Conservation (phyloP, 2,113 vertebrate species). For the Notarius lentiginosus region DNA sequence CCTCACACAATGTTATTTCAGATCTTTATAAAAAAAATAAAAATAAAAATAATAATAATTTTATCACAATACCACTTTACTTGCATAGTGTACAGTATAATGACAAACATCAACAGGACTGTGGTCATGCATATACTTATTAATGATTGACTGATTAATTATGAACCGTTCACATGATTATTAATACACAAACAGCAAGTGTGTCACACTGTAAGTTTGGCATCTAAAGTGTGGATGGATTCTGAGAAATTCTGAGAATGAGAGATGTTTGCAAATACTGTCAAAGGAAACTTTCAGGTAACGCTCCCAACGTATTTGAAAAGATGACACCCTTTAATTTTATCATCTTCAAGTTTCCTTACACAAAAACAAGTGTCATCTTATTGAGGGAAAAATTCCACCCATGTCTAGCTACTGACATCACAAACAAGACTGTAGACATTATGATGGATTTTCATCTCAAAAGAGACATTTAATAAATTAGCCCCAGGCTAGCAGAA, state of each 20-base stretch:
- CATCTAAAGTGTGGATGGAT: not conserved
- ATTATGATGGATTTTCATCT: constrained; percentile 12
- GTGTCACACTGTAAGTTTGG: not conserved
- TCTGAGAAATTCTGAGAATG: not conserved
- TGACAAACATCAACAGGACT: not conserved
- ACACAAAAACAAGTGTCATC: constrained; percentile 12
- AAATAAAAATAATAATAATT: not conserved
- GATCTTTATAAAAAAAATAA: no score
- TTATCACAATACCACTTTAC: not conserved
- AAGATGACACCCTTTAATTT: constrained; percentile 21
- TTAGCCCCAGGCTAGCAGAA: constrained; percentile 15
- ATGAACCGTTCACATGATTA: not conserved
- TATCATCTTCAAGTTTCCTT: constrained; percentile 1
- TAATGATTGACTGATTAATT: not conserved
- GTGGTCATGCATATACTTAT: not conserved
- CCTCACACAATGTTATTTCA: not conserved
- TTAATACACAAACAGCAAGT: not conserved
- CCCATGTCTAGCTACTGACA: constrained; percentile 8
- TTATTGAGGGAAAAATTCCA: not conserved
- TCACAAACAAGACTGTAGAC: not conserved
- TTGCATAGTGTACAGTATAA: not conserved
- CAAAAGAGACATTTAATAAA: constrained; percentile 9
- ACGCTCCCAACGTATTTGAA: not conserved
- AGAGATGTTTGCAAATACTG: constrained; percentile 13
- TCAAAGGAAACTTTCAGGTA: constrained; percentile 13